A percentile compares a stretch with the other conserved stretches of the same genome.
Evolutionary conservation across 2,888 invertebrate species (phyloP).

Genomic region (Eulithis testata): DNA sequence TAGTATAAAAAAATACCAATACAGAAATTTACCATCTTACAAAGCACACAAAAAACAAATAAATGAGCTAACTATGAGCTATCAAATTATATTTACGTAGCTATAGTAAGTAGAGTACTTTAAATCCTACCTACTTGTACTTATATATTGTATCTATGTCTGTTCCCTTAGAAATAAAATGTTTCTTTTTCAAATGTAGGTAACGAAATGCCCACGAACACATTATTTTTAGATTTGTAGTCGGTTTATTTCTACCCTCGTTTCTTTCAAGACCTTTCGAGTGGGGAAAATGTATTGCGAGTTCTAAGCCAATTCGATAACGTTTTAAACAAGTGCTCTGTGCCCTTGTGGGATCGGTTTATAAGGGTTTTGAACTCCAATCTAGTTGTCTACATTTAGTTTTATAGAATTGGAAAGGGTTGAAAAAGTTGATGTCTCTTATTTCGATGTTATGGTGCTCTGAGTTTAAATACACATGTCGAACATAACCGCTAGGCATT

Average conservation of each 20-base stretch:
- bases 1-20: too few species aligned
- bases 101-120: too few species aligned
- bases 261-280: slow-evolving; percentile 13
- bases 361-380: not conserved
- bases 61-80: too few species aligned
- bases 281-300: slow-evolving; percentile 18
- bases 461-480: slow-evolving; percentile 11
- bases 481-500: slow-evolving; percentile 11
- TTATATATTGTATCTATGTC: too few species aligned
- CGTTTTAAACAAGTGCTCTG: slow-evolving; percentile 1
- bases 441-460: not conserved
- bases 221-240: slow-evolving; percentile 12
- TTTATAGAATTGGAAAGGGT: not conserved
- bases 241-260: slow-evolving; percentile 9
- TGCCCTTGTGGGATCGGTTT: not conserved
- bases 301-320: slow-evolving; percentile 25
- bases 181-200: slow-evolving; percentile 15
- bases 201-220: slow-evolving; percentile 6
- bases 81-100: too few species aligned
- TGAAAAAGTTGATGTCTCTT: slow-evolving; percentile 8
- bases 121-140: too few species aligned
- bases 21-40: too few species aligned
- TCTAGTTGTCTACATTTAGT: not conserved
- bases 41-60: too few species aligned
- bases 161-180: not conserved